phyloP scores from a whole-genome alignment of 2,888 invertebrate species.

The Alentia gelatinosa region DNA sequence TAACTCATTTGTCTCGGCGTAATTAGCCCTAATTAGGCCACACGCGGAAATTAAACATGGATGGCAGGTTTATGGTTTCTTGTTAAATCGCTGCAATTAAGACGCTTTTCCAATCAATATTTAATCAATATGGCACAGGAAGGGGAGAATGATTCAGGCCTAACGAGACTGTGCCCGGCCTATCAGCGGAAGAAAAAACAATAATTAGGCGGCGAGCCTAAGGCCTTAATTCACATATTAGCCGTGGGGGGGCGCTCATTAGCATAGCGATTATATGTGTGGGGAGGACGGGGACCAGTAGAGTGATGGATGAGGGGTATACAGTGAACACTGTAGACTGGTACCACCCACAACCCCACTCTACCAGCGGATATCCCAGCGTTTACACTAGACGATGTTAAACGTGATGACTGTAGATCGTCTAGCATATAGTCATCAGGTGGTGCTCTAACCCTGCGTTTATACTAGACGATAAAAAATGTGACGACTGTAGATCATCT shows the following conservation, averaged over 20 bases:
- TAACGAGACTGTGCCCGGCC: neutral
- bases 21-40: constrained; percentile 35
- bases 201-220: constrained; percentile 16
- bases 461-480: too few species aligned
- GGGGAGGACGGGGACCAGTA: neutral
- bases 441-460: too few species aligned
- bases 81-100: constrained; percentile 48
- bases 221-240: constrained; percentile 47
- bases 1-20: constrained; percentile 42
- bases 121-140: constrained; percentile 32
- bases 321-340: too few species aligned
- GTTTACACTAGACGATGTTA: too few species aligned
- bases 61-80: constrained; percentile 49
- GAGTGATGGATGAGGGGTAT: neutral
- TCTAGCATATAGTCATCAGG: too few species aligned
- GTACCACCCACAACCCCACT: too few species aligned
- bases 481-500: too few species aligned
- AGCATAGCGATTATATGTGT: neutral
- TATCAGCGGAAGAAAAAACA: constrained; percentile 23
- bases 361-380: too few species aligned
- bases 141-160: constrained; percentile 42
- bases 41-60: constrained; percentile 47
- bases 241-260: constrained; percentile 12
- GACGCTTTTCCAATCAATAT: constrained; percentile 46
- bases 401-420: too few species aligned